These are phyloP conservation scores for Trigoniulus corallinus DNA, from an alignment of 1,140 invertebrate species.

Conservation along the genomic window DNA sequence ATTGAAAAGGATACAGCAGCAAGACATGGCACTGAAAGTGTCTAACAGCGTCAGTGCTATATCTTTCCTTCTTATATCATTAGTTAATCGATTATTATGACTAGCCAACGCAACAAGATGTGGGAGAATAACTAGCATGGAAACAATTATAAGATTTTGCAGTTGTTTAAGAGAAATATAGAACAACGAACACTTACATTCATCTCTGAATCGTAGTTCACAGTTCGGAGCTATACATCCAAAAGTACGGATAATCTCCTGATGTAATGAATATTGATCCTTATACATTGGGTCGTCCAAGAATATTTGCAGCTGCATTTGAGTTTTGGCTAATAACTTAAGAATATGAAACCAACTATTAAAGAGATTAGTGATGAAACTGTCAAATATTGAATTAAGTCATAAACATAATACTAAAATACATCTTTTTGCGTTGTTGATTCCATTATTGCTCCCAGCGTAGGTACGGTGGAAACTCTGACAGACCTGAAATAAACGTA, in stretches of 20 bases:
- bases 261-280: conserved; percentile 26
- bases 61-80: conserved; percentile 36
- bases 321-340: conserved; percentile 48
- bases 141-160: conserved; percentile 6
- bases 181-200: conserved; percentile 25
- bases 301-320: conserved; percentile 50
- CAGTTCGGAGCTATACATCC: conserved; percentile 28
- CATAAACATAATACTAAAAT: conserved; percentile 11
- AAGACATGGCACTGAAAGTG: conserved; percentile 44
- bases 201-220: conserved; percentile 30
- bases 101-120: conserved; percentile 39
- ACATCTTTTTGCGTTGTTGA: conserved; percentile 34
- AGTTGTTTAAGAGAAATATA: background rate
- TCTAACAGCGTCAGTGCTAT: conserved; percentile 42
- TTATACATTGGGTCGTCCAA: conserved; percentile 33
- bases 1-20: conserved; percentile 33
- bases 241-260: conserved; percentile 29
- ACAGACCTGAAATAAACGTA: conserved; percentile 33
- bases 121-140: conserved; percentile 41
- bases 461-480: conserved; percentile 41
- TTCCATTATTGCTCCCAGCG: conserved; percentile 44
- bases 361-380: too few relatives aligned
- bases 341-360: too few relatives aligned
- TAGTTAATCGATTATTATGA: conserved; percentile 31
- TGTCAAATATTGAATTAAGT: too few relatives aligned